Conservation (phyloP, 2,888 invertebrate species). For the Drosophila niveifrons region DNA sequence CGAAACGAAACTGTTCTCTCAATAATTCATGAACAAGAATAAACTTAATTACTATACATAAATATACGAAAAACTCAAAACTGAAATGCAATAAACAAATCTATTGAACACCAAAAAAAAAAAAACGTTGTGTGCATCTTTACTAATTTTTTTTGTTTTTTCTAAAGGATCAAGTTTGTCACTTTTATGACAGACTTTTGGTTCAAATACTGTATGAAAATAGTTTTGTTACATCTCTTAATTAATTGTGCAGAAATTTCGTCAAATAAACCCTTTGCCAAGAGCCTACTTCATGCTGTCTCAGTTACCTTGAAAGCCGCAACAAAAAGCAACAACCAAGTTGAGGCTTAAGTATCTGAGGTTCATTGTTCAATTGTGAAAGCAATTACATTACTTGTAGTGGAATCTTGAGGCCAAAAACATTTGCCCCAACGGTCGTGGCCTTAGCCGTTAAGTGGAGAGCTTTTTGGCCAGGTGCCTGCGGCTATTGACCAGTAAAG, state of each 20-base stretch:
- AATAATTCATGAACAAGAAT: constrained; percentile 76
- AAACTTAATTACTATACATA: constrained; percentile 66
- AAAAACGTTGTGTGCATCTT: no score
- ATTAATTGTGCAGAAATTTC: background rate
- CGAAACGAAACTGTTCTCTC: constrained; percentile 68
- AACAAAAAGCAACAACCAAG: background rate
- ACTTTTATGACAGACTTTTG: no score
- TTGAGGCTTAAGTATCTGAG: constrained; percentile 18
- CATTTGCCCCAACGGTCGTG: constrained; percentile 23
- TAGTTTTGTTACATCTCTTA: background rate
- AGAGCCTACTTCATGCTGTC: background rate
- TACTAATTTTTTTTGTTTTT: no score
- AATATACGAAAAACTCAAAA: constrained; percentile 72
- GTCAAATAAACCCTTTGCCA: background rate
- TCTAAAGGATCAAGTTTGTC: no score
- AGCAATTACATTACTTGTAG: constrained; percentile 57
- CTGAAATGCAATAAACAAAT: constrained; percentile 77
- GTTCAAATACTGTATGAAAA: no score
- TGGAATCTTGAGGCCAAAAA: constrained; percentile 27
- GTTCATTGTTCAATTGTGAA: constrained; percentile 57
- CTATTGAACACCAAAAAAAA: constrained; percentile 74
- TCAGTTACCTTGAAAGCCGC: background rate
- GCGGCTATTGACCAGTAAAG: constrained; percentile 59
- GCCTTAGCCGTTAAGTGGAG: constrained; percentile 30
- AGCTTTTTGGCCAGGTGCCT: constrained; percentile 54